Conservation (phyloP, 2,797 vertebrate species). For the Ara ararauna region DNA sequence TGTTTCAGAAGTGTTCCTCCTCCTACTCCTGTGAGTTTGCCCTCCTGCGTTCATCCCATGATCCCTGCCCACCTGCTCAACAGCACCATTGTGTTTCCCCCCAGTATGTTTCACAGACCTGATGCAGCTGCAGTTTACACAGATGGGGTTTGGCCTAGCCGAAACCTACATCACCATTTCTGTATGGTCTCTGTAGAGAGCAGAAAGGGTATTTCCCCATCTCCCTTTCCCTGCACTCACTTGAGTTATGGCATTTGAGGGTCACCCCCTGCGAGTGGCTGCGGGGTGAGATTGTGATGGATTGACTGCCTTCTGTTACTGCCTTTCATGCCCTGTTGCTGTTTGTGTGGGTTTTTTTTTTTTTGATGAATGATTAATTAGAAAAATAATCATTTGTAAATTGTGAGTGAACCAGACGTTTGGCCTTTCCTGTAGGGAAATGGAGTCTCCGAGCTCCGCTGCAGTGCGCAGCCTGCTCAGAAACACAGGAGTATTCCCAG, state of each 20-base stretch:
- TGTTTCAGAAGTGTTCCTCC: not conserved
- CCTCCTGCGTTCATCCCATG: not conserved
- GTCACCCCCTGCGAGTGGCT: not conserved
- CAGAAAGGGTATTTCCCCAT: not conserved
- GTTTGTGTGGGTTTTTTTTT: conserved; percentile 63
- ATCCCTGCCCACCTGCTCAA: not conserved
- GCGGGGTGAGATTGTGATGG: conserved; percentile 69
- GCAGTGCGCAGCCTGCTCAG: conserved; percentile 65
- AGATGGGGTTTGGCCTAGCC: not conserved
- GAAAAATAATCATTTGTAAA: conserved; percentile 83
- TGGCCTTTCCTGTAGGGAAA: conserved; percentile 79
- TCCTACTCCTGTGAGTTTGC: not conserved
- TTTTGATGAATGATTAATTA: conserved; percentile 89
- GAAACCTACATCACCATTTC: not conserved
- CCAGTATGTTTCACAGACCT: not conserved
- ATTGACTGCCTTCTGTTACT: conserved; percentile 74
- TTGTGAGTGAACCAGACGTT: conserved; percentile 80
- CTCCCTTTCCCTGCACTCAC: not conserved
- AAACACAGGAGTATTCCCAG: conserved; percentile 74
- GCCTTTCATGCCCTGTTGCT: conserved; percentile 76
- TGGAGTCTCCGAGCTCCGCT: conserved; percentile 63
- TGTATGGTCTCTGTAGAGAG: not conserved
- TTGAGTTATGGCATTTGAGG: not conserved
- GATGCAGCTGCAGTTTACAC: not conserved
- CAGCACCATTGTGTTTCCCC: not conserved